Conservation (phyloP, 2,888 invertebrate species). For the Sinotaia quadrata region DNA sequence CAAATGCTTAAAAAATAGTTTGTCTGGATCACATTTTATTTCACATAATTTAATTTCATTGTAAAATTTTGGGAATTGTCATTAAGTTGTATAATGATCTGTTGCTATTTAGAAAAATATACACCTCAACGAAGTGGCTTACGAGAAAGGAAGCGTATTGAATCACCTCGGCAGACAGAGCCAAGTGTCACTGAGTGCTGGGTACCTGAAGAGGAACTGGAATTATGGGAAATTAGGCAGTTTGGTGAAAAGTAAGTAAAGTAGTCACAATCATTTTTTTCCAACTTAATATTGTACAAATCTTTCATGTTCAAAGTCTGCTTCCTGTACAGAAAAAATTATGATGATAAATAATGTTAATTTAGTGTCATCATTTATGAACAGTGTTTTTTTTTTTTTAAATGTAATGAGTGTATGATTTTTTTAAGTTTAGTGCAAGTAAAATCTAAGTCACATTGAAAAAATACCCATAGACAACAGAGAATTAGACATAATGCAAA, state of each 20-base stretch:
- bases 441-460: too few relatives aligned
- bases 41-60: neutral
- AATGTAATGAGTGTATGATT: too few relatives aligned
- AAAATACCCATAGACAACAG: too few relatives aligned
- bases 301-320: too few relatives aligned
- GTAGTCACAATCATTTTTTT: too few relatives aligned
- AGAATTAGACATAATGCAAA: too few relatives aligned
- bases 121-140: constrained; percentile 91
- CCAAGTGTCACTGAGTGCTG: constrained; percentile 95
- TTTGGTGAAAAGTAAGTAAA: constrained; percentile 69
- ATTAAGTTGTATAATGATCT: constrained; percentile 1
- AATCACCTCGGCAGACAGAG: constrained; percentile 93
- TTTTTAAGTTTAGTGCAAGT: too few relatives aligned
- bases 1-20: neutral
- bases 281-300: too few relatives aligned
- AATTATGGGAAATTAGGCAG: constrained; percentile 91
- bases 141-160: constrained; percentile 88
- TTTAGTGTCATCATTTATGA: too few relatives aligned
- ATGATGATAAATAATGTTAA: too few relatives aligned
- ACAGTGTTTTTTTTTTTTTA: too few relatives aligned
- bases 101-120: constrained; percentile 83
- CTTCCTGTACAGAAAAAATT: too few relatives aligned
- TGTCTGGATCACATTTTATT: neutral
- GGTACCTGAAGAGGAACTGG: constrained; percentile 95
- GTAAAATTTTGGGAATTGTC: neutral